These are phyloP conservation scores for Cynocephalus volans DNA, from an alignment of 2,113 vertebrate genomes.

Conservation along the genomic window DNA sequence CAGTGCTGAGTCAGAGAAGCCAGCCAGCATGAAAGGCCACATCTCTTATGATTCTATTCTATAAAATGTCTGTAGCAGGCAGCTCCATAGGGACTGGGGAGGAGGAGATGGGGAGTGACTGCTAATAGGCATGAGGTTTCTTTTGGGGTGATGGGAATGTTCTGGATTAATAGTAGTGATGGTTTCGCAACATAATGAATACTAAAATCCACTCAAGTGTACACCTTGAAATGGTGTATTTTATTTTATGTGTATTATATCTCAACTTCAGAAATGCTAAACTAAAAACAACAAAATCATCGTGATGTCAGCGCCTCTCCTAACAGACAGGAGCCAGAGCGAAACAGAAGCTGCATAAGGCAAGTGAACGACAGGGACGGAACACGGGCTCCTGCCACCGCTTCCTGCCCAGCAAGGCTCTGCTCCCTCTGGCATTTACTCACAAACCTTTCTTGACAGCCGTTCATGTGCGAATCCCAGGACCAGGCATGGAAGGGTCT, in stretches of 20 bases:
- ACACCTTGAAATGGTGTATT: not conserved
- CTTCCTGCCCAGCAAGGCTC: not conserved
- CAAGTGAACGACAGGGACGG: not conserved
- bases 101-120: not conserved
- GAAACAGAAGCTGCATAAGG: no score
- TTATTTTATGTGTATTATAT: not conserved
- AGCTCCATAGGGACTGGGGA: not conserved
- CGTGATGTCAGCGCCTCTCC: not conserved
- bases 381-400: no score
- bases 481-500: not conserved
- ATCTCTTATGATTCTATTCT: fast-evolving
- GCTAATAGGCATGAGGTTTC: no score
- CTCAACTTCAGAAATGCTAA: not conserved
- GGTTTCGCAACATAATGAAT: not conserved
- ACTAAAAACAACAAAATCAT: not conserved
- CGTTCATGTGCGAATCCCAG: fast-evolving
- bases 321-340: not conserved
- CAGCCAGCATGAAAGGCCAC: fast-evolving
- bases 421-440: not conserved
- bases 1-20: fast-evolving
- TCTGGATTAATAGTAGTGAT: no score
- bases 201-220: not conserved
- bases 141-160: not conserved
- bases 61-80: not conserved
- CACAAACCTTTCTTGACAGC: not conserved